phyloP scores from a whole-genome alignment of 2,113 vertebrate genomes.

The Albula goreensis region DNA sequence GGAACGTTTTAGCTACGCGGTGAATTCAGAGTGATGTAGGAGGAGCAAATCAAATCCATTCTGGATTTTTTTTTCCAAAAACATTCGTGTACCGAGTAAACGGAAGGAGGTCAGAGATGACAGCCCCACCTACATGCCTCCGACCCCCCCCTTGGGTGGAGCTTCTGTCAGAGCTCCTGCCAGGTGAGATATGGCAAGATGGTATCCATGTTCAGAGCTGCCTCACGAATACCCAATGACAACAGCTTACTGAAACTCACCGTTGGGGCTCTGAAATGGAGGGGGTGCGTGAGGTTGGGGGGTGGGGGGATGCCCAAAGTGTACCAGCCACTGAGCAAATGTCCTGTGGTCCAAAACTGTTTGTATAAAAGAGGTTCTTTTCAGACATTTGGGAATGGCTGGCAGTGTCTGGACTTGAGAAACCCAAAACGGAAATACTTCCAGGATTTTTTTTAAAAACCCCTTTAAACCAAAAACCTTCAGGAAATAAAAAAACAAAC shows the following conservation, averaged over 20 bases:
- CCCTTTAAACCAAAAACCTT: background rate
- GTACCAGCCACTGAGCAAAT: constrained; percentile 41
- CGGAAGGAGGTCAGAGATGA: constrained; percentile 9
- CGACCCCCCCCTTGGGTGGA: background rate
- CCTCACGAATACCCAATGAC: background rate
- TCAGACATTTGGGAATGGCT: constrained; percentile 43
- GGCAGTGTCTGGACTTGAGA: constrained; percentile 49
- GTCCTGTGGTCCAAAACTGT: constrained; percentile 57
- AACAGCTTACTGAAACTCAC: constrained; percentile 32
- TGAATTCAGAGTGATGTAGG: constrained; percentile 56
- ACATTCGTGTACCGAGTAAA: constrained; percentile 61
- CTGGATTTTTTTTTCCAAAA: constrained; percentile 42
- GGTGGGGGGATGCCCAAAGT: constrained; percentile 28
- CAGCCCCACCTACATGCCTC: background rate
- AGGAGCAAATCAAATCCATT: constrained; percentile 27
- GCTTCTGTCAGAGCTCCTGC: background rate
- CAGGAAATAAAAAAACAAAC: constrained; percentile 22
- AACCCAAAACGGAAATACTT: constrained; percentile 37
- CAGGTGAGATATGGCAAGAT: constrained; percentile 47
- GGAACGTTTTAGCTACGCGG: constrained; percentile 59
- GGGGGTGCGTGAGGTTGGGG: constrained; percentile 18
- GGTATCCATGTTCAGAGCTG: constrained; percentile 56
- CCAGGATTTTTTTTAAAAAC: constrained; percentile 9
- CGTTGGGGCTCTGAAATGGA: constrained; percentile 28
- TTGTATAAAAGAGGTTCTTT: constrained; percentile 32